Base-by-base conservation (phyloP, 2,888 invertebrate species). In the Caenorhabditis sp. region DNA sequence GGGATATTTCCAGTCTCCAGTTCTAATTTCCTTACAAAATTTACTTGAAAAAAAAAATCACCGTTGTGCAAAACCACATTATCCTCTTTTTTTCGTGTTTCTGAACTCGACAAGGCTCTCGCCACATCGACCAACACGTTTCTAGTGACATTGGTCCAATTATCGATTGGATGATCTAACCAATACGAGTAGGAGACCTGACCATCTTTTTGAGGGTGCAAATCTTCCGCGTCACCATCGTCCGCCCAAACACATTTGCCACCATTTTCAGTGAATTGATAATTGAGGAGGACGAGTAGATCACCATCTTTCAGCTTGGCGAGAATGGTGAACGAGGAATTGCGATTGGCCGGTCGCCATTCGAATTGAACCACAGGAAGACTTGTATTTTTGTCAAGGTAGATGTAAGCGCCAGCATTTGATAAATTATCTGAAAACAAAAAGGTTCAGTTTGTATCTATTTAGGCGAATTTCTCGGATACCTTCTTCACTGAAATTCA, bases 71-170 rank as follows among this genome's bases (percentile, higher is more conserved):
- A 60, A 2, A 78, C 71, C 20, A 80, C 69, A 64, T 80, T 81
- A 21, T 63, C 74, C 17, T 74, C 76, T 36, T 73, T 73, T 54
- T 66, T 66, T 1, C 73, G 38, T 26, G 66, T 63, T 7, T 66
- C 73, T 20, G 64, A 56, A 10, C 76, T 68, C 14, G 85, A 77
- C 21, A 85, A 50, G 0, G 83, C 85, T 14, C 83, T 63, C 26
- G 80, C 64, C 8, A 80, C 81, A 64, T 85, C 85, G 17, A 84
- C 83, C 1, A 78, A 59, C 17, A 83, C 56, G 64, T 85, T 83
- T 20, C 84, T 59, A 4, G 78, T 78, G 3, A 85, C 77, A 0
- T 57, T 64, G 5, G 56, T 59, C 78, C 81, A 85, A 14, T 70
- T 61, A 12, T 60, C 70, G n/a, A 31, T 56, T 25, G 53, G 56